A percentile compares a stretch with the other conserved stretches of the same genome.
These are phyloP conservation scores for Chloroceryle amazona DNA, from an alignment of 2,797 vertebrate species.

Conservation along the genomic window DNA sequence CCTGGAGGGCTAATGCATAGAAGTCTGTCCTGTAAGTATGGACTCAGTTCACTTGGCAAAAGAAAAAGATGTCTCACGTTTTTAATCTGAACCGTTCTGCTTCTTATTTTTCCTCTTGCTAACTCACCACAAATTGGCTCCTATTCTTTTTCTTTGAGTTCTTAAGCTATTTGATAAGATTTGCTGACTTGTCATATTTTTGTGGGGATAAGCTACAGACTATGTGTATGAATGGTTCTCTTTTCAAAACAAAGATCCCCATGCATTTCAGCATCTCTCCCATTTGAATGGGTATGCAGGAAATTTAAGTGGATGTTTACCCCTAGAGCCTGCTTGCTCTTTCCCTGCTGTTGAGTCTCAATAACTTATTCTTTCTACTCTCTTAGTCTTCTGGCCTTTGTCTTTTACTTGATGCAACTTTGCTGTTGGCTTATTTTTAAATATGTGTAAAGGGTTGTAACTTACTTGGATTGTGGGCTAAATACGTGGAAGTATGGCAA, in stretches of 20 bases:
- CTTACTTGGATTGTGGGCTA: neutral
- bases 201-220: neutral
- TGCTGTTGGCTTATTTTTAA: neutral
- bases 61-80: neutral
- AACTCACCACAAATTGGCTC: neutral
- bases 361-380: neutral
- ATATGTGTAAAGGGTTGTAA: neutral
- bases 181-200: constrained; percentile 18
- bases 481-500: neutral
- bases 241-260: neutral
- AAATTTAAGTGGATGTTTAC: constrained; percentile 13
- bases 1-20: neutral
- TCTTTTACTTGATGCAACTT: neutral
- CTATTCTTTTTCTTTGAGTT: constrained; percentile 9
- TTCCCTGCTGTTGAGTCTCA: neutral
- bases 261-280: neutral
- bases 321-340: neutral
- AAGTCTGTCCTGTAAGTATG: neutral
- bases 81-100: constrained; percentile 8
- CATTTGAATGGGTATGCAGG: neutral
- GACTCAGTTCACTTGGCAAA: neutral
- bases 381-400: neutral
- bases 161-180: neutral
- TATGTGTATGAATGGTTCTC: neutral
- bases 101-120: neutral